phyloP scores from a whole-genome alignment of 1,140 invertebrate species.

The Antheraea pernyi region DNA sequence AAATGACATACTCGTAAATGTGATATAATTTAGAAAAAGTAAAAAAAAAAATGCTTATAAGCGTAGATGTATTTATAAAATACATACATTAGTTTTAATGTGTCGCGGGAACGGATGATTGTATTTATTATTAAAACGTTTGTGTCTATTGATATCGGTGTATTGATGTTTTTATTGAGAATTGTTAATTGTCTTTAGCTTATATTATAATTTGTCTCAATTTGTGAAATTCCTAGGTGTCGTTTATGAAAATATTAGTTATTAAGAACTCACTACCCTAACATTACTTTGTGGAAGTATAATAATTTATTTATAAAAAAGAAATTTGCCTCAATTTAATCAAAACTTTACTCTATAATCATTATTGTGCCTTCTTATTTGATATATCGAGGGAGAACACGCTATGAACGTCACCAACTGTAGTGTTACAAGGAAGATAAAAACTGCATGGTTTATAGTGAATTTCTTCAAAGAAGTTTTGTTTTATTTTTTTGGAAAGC shows the following conservation, averaged over 20 bases:
- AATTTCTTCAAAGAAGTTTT: not conserved
- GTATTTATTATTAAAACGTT: conserved; percentile 18
- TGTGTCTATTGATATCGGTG: conserved; percentile 16
- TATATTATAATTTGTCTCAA: conserved; percentile 9
- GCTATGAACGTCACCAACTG: no score
- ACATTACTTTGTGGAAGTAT: not conserved
- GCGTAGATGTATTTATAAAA: conserved; percentile 55
- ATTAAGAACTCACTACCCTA: not conserved
- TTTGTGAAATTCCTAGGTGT: conserved; percentile 3
- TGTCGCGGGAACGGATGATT: conserved; percentile 26
- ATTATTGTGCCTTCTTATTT: no score
- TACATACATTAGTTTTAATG: conserved; percentile 42
- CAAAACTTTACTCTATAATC: not conserved
- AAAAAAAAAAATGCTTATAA: conserved; percentile 67
- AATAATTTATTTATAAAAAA: not conserved
- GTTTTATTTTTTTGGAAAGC: not conserved
- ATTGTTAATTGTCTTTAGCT: conserved; percentile 6
- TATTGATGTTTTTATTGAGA: conserved; percentile 17
- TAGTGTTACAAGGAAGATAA: not conserved
- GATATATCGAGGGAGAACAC: not conserved
- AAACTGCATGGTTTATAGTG: not conserved
- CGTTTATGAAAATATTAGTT: not conserved
- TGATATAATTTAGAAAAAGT: conserved; percentile 69
- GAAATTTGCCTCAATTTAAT: not conserved
- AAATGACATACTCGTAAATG: conserved; percentile 71